Conservation (phyloP, 30 jellyfish, hydroid and myxozoan species). For the Aurelia aurita region DNA sequence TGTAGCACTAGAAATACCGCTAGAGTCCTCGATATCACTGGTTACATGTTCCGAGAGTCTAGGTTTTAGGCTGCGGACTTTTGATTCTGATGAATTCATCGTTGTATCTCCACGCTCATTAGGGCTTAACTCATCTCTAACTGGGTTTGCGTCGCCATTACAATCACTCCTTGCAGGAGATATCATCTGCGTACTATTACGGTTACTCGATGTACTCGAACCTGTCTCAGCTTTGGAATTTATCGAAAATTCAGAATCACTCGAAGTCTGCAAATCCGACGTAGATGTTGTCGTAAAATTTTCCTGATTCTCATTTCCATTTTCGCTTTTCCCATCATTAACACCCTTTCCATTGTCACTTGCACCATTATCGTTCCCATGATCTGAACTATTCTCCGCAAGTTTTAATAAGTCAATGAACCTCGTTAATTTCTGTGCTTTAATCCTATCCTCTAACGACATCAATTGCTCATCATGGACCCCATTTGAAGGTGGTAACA, state of each 20-base stretch:
- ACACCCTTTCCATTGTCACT: neutral
- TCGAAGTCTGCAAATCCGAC: neutral
- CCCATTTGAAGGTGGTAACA: constrained; percentile 80
- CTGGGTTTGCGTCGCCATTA: neutral
- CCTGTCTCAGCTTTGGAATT: constrained; percentile 18
- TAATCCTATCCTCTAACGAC: constrained; percentile 51
- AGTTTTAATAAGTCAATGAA: constrained; percentile 2
- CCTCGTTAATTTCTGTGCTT: constrained; percentile 37
- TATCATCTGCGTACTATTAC: neutral
- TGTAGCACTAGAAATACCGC: constrained; percentile 43
- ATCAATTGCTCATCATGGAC: constrained; percentile 60
- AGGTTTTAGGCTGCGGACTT: neutral
- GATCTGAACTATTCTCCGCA: neutral
- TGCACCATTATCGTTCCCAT: neutral
- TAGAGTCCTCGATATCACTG: constrained; percentile 30
- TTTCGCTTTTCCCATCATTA: neutral
- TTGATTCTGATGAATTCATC: neutral
- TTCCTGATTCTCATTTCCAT: neutral
- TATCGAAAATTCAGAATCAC: constrained; percentile 2
- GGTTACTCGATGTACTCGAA: neutral
- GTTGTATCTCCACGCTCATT: neutral
- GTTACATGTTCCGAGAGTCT: neutral
- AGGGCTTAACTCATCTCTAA: neutral
- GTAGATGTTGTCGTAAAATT: neutral
- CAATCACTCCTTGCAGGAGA: neutral